These are phyloP conservation scores for Agapostemon virescens DNA, from an alignment of 2,888 invertebrate species.

Conservation along the genomic window DNA sequence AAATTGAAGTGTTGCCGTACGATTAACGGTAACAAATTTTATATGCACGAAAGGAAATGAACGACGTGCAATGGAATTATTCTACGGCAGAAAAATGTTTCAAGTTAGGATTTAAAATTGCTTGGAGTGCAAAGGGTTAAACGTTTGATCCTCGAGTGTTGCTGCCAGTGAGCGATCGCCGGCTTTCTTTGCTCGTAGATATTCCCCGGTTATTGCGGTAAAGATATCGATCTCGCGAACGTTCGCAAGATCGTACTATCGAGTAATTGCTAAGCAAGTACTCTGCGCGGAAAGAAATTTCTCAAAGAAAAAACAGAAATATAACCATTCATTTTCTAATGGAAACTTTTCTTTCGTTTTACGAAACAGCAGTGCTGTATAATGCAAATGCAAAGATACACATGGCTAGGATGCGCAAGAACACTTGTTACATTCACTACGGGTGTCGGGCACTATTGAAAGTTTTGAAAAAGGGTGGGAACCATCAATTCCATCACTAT, in stretches of 20 bases:
- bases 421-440: not conserved
- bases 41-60: too few relatives aligned
- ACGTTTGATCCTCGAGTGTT: not conserved
- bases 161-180: not conserved
- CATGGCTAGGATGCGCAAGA: not conserved
- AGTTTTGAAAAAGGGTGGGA: not conserved
- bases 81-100: too few relatives aligned
- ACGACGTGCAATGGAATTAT: too few relatives aligned
- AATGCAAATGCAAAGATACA: slow-evolving; percentile 12
- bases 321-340: slow-evolving; percentile 33
- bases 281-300: not conserved
- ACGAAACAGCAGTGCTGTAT: not conserved
- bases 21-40: too few relatives aligned
- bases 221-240: not conserved
- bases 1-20: too few relatives aligned
- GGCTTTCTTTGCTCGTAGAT: not conserved
- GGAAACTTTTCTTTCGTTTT: slow-evolving; percentile 30
- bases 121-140: too few relatives aligned
- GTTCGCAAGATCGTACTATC: not conserved
- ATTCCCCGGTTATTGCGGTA: too few relatives aligned
- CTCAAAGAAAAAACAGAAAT: slow-evolving; percentile 25
- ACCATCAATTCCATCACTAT: not conserved
- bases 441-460: not conserved
- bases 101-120: too few relatives aligned
- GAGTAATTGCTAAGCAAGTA: not conserved